Evolutionary conservation across 2,888 invertebrate genomes (phyloP), one percentile per base, ranked within the genome.

Genomic region (Petrophora chlorosata): DNA sequence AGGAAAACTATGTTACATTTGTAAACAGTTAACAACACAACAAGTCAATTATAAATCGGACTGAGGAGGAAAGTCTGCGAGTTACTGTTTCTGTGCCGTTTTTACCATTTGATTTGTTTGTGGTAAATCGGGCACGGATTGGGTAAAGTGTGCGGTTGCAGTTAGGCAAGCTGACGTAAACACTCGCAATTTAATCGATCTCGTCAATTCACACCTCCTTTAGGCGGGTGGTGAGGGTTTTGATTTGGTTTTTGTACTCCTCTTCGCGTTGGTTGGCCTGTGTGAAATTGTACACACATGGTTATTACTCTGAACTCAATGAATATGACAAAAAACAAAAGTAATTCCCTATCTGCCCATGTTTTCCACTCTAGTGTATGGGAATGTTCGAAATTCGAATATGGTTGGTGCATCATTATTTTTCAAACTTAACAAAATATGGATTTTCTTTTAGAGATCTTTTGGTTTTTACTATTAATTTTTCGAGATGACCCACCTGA

Each of bases 201-300:
- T 73, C 66, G 66, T 69, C 69, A 71, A 69, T 70, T 90, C 91
- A 91, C 95, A 99, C 98, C 98, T 98, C 98, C 97, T 99, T 99
- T 94, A 99, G 97, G 92, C 98, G 97, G 92, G 97, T 96, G 91
- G 97, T 97, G 91, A 98, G 94, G 91, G 96, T 97, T 95, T 99
- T 98, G 95, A 99, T 98, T 94, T 98, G 98, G 92, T 98, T 97
- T 94, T 99, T 98, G 96, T 98, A 99, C 91, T 98, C 98, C 93
- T 99, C 98, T 92, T 99, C 99, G 83, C 98, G 97, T 94, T 98
- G 98, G 94, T 98, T 98, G 92, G 99, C 98, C 98, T 99, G 87
- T 77, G 66, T 78, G 64, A 70, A 87, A 88, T 65, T 61, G 67
- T 69, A 50, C 49, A 74, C 63, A 68, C 65, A 71, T 62, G 56